These are phyloP conservation scores for Meliscaeva auricollis DNA, from an alignment of 2,888 invertebrate genomes.

Conservation along the genomic window DNA sequence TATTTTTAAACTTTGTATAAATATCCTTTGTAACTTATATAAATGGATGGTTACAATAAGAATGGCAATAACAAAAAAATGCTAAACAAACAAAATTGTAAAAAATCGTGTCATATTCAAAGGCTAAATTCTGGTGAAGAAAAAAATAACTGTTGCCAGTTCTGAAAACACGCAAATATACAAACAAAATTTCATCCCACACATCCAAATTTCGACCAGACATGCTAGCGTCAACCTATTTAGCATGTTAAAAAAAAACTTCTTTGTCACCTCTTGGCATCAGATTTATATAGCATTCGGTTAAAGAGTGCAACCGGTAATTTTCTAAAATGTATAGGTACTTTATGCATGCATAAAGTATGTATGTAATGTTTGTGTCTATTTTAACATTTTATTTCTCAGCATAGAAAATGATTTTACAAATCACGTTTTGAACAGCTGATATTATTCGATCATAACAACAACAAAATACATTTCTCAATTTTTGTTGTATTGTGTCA, in stretches of 20 bases:
- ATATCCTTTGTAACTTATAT: no score
- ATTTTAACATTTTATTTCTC: slow-evolving; percentile 41
- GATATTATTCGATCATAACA: slow-evolving; percentile 30
- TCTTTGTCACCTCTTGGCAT: slow-evolving; percentile 40
- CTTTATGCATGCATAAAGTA: background rate
- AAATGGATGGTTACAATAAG: no score
- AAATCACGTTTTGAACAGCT: slow-evolving; percentile 65
- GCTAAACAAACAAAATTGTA: no score
- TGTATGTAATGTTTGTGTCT: background rate
- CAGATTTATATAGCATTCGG: background rate
- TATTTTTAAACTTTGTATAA: no score
- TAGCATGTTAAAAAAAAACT: slow-evolving; percentile 6
- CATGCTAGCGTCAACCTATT: slow-evolving; percentile 47
- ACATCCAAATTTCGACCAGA: slow-evolving; percentile 39
- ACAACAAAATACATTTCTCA: no score
- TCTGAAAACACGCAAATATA: no score
- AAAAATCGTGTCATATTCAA: no score
- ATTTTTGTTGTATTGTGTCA: background rate
- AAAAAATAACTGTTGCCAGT: no score
- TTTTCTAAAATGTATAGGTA: background rate
- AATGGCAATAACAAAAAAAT: no score
- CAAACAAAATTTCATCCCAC: no score
- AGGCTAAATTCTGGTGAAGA: no score
- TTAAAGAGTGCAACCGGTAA: slow-evolving; percentile 25
- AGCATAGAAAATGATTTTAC: slow-evolving; percentile 19